These are phyloP conservation scores for Nerophis lumbriciformis DNA, from an alignment of 2,113 vertebrate genomes.

Conservation along the genomic window DNA sequence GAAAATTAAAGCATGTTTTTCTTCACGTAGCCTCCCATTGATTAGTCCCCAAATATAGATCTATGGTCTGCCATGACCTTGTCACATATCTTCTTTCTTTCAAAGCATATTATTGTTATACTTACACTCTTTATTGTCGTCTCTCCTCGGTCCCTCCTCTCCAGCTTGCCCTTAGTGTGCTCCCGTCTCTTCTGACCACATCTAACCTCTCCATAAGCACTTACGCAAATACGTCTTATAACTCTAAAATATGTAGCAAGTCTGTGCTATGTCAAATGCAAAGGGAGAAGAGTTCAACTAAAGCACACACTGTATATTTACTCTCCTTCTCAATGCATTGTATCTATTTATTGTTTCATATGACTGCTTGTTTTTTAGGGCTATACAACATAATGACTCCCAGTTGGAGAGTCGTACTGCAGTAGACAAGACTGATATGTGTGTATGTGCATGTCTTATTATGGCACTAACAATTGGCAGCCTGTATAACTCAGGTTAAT, in stretches of 20 bases:
- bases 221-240: neutral
- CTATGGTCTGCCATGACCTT: slow-evolving; percentile 12
- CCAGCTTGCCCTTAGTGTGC: neutral
- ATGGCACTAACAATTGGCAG: slow-evolving; percentile 53
- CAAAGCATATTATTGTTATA: slow-evolving; percentile 18
- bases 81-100: neutral
- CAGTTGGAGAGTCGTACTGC: slow-evolving; percentile 37
- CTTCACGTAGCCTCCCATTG: slow-evolving; percentile 19
- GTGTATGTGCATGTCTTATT: slow-evolving; percentile 28
- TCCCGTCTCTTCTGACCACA: neutral
- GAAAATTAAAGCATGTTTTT: slow-evolving; percentile 18
- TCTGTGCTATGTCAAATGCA: neutral
- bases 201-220: neutral
- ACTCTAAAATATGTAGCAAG: slow-evolving; percentile 6
- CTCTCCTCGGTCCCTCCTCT: slow-evolving; percentile 12
- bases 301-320: slow-evolving; percentile 29
- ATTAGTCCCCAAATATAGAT: slow-evolving; percentile 21
- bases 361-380: slow-evolving; percentile 39
- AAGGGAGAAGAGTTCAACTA: slow-evolving; percentile 9
- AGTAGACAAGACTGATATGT: slow-evolving; percentile 37
- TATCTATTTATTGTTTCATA: slow-evolving; percentile 49
- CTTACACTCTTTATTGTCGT: slow-evolving; percentile 10
- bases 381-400: slow-evolving; percentile 40
- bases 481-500: slow-evolving; percentile 65
- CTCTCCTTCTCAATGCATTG: slow-evolving; percentile 28